Percentiles rank a stretch among this genome's conserved stretches.
phyloP scores from a whole-genome alignment of 1,140 invertebrate species.

The Aradophagus sp. region DNA sequence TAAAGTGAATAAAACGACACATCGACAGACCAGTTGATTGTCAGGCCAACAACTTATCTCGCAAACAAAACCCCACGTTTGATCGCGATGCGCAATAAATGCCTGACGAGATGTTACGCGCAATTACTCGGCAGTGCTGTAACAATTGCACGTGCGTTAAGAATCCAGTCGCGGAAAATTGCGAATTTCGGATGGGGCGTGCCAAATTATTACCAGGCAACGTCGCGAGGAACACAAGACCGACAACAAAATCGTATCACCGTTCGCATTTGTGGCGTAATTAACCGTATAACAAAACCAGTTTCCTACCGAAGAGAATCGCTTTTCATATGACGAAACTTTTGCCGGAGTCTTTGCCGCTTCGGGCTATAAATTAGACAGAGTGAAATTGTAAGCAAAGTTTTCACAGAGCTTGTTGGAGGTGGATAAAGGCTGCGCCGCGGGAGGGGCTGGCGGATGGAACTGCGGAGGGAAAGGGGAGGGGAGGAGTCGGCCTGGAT shows the following conservation, averaged over 20 bases:
- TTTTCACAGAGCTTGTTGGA: slow-evolving; percentile 58
- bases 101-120: too few relatives aligned
- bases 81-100: too few relatives aligned
- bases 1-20: too few relatives aligned
- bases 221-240: slow-evolving; percentile 1
- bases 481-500: slow-evolving; percentile 13
- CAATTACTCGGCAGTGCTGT: background rate
- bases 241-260: slow-evolving; percentile 34
- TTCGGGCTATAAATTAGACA: slow-evolving; percentile 64
- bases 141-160: slow-evolving; percentile 6
- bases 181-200: background rate
- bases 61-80: too few relatives aligned
- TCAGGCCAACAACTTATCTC: too few relatives aligned
- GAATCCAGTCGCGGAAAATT: slow-evolving; percentile 6
- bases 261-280: slow-evolving; percentile 42
- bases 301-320: slow-evolving; percentile 47
- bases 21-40: too few relatives aligned
- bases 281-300: slow-evolving; percentile 54
- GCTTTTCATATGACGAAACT: slow-evolving; percentile 54
- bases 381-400: slow-evolving; percentile 63
- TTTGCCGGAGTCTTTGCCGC: slow-evolving; percentile 48
- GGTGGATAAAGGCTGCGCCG: slow-evolving; percentile 45
- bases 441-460: slow-evolving; percentile 1
- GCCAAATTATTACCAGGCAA: slow-evolving; percentile 24
- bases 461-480: background rate